Evolutionary conservation across 2,888 invertebrate genomes (phyloP).

Genomic region (Drosophila neutralis): DNA sequence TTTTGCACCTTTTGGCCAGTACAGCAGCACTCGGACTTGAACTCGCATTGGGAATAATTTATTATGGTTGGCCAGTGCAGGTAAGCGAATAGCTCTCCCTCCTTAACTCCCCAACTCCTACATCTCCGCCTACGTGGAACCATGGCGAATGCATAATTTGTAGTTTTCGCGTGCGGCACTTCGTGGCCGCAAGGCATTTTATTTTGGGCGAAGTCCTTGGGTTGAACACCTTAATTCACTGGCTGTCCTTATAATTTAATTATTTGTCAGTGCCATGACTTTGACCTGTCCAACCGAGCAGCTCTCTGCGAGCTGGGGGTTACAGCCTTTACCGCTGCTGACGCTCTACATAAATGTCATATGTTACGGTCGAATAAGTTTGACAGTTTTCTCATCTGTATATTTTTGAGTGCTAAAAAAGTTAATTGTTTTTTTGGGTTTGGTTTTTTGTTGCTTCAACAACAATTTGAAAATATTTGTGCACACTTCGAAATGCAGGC

Average conservation of each 20-base stretch:
- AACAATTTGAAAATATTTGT: constrained; percentile 57
- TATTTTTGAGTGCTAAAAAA: constrained; percentile 36
- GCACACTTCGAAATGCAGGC: constrained; percentile 41
- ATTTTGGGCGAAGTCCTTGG: constrained; percentile 1
- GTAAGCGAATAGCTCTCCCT: neutral
- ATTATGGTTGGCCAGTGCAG: constrained; percentile 58
- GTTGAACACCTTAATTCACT: constrained; percentile 57
- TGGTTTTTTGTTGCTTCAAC: constrained; percentile 43
- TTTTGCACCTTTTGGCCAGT: constrained; percentile 48
- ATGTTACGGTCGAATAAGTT: constrained; percentile 34
- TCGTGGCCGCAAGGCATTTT: constrained; percentile 26
- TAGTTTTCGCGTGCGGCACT: constrained; percentile 55
- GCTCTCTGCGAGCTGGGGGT: constrained; percentile 4
- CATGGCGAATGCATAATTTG: constrained; percentile 70
- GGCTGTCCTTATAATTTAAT: constrained; percentile 68
- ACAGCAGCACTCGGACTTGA: constrained; percentile 39
- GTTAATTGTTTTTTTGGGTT: constrained; percentile 40
- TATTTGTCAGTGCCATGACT: constrained; percentile 68
- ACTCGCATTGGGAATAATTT: constrained; percentile 71
- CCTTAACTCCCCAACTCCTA: neutral
- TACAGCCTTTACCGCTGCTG: constrained; percentile 31
- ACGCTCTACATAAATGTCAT: constrained; percentile 23
- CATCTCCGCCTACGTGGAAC: neutral
- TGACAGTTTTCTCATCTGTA: constrained; percentile 22
- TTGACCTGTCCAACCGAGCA: constrained; percentile 8